These are phyloP conservation scores for Pipistrellus nathusii DNA, from an alignment of 2,797 vertebrate genomes.

Conservation along the genomic window DNA sequence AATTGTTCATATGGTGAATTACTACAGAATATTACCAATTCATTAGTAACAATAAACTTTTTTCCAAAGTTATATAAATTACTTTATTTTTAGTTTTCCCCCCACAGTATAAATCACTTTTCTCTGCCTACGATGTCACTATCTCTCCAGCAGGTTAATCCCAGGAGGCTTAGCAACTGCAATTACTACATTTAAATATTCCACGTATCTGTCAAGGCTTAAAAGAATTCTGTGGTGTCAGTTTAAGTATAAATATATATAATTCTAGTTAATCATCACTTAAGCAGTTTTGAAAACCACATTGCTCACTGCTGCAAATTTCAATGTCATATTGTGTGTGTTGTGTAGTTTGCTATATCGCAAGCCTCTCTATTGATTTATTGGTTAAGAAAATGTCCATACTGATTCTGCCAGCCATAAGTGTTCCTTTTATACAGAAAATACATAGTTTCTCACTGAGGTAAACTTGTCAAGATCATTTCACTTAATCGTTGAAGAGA, in stretches of 20 bases:
- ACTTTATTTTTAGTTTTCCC: slow-evolving; percentile 80
- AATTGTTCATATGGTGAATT: slow-evolving; percentile 76
- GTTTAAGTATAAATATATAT: slow-evolving; percentile 91
- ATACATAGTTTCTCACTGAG: slow-evolving; percentile 79
- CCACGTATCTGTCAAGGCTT: slow-evolving; percentile 89
- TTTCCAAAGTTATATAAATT: slow-evolving; percentile 82
- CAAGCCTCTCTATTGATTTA: slow-evolving; percentile 85
- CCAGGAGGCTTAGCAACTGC: slow-evolving; percentile 88
- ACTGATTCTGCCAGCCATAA: slow-evolving; percentile 78
- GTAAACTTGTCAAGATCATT: slow-evolving; percentile 82
- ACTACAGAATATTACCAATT: slow-evolving; percentile 80
- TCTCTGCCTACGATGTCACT: slow-evolving; percentile 87
- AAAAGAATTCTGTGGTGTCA: slow-evolving; percentile 90
- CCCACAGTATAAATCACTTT: slow-evolving; percentile 85
- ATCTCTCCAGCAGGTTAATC: slow-evolving; percentile 87
- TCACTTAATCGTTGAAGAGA: slow-evolving; percentile 76
- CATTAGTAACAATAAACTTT: slow-evolving; percentile 82
- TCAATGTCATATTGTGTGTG: slow-evolving; percentile 76
- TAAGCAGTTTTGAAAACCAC: slow-evolving; percentile 88
- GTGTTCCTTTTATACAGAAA: slow-evolving; percentile 83
- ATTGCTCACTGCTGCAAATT: slow-evolving; percentile 83
- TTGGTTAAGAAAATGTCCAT: slow-evolving; percentile 83
- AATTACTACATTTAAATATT: slow-evolving; percentile 91
- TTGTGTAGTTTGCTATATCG: slow-evolving; percentile 78
- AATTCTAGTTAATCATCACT: slow-evolving; percentile 89